Conservation (phyloP, 2,113 vertebrate genomes). For the Corythaixoides concolor region DNA sequence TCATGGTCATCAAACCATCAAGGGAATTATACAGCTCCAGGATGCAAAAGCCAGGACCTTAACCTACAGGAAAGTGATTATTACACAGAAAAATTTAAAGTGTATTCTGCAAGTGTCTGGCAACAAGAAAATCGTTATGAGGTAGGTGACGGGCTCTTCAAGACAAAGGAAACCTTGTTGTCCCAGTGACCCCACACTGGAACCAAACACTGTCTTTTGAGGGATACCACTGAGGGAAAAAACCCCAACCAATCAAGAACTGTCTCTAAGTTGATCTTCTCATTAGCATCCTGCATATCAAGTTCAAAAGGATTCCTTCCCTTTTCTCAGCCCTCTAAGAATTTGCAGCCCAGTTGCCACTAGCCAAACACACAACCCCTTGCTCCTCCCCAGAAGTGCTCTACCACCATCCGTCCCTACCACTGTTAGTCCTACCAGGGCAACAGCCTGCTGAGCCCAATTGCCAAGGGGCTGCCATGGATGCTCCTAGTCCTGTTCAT, state of each 20-base stretch:
- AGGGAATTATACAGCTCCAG: background rate
- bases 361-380: background rate
- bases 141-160: background rate
- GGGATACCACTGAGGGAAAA: background rate
- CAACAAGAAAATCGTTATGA: background rate
- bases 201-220: background rate
- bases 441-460: background rate
- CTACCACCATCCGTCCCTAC: background rate
- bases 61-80: background rate
- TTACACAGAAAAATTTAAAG: background rate
- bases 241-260: background rate
- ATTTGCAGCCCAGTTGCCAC: background rate
- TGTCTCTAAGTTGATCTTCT: background rate
- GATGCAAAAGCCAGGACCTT: background rate
- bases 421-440: background rate
- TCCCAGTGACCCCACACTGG: background rate
- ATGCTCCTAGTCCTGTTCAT: background rate
- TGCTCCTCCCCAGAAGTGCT: background rate
- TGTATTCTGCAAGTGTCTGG: background rate
- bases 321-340: background rate
- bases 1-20: background rate
- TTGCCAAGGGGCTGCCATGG: background rate
- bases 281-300: background rate
- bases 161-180: background rate
- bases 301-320: background rate